phyloP scores from a whole-genome alignment of 2,113 vertebrate genomes.

The Pseudopodoces humilis region DNA sequence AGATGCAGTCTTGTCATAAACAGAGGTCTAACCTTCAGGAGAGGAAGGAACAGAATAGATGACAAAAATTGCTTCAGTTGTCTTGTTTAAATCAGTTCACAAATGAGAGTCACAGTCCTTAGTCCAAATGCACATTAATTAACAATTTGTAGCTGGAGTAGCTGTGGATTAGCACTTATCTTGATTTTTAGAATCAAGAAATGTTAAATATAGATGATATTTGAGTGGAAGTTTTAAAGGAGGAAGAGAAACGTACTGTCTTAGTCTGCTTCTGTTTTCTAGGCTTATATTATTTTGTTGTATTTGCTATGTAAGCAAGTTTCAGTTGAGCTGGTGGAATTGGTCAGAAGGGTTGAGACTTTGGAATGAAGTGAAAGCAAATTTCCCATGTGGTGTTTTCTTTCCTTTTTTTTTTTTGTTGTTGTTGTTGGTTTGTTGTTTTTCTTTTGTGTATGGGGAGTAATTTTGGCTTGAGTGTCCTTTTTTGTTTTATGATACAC shows the following conservation, averaged over 20 bases:
- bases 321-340: background rate
- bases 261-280: conserved; percentile 34
- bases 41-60: background rate
- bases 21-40: background rate
- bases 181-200: background rate
- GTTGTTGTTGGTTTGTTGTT: background rate
- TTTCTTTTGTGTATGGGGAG: background rate
- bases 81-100: background rate
- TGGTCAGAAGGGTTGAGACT: background rate
- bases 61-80: background rate
- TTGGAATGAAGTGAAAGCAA: background rate
- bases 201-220: background rate
- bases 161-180: background rate
- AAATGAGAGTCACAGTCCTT: background rate
- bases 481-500: background rate
- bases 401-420: background rate
- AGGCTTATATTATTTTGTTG: background rate
- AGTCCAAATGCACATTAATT: background rate
- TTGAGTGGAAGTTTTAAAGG: background rate
- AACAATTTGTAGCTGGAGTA: background rate
- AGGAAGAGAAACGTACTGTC: conserved; percentile 24
- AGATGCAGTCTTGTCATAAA: background rate
- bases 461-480: background rate
- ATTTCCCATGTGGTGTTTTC: background rate
- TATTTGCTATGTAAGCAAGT: conserved; percentile 14